Percentiles rank a stretch among this genome's conserved stretches.
These are phyloP conservation scores for Vultur gryphus DNA, from an alignment of 2,797 vertebrate species.

Conservation along the genomic window DNA sequence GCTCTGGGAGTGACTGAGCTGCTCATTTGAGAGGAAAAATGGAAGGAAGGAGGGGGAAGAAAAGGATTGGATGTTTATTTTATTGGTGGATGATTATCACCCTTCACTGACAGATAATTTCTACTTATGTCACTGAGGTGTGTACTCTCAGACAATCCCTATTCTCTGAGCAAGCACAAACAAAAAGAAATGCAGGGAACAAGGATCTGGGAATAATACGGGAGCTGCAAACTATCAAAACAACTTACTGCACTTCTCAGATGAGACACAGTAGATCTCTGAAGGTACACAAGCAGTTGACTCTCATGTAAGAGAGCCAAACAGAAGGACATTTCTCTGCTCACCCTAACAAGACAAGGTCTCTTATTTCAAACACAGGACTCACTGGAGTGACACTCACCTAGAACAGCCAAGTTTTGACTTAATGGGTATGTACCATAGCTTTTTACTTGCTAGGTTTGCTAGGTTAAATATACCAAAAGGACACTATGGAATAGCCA, in stretches of 20 bases:
- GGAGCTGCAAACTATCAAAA: background rate
- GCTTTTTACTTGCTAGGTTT: background rate
- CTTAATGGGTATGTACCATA: background rate
- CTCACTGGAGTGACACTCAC: background rate
- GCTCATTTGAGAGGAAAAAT: background rate
- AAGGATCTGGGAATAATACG: background rate
- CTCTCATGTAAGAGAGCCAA: background rate
- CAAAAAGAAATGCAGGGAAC: background rate
- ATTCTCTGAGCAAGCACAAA: background rate
- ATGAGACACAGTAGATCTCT: background rate
- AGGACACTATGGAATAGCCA: background rate
- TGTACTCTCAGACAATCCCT: background rate
- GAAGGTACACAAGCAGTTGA: background rate
- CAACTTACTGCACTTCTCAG: background rate
- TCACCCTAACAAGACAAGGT: background rate
- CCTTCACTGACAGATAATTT: background rate
- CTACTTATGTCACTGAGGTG: background rate
- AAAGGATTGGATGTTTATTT: background rate
- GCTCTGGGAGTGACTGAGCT: background rate
- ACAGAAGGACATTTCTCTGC: background rate
- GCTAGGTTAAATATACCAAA: background rate
- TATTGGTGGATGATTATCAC: background rate
- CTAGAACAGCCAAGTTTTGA: background rate
- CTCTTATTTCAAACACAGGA: background rate
- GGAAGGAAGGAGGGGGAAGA: background rate